Evolutionary conservation across 1,140 invertebrate species (phyloP).

Genomic region (Paraescarpia echinospica): DNA sequence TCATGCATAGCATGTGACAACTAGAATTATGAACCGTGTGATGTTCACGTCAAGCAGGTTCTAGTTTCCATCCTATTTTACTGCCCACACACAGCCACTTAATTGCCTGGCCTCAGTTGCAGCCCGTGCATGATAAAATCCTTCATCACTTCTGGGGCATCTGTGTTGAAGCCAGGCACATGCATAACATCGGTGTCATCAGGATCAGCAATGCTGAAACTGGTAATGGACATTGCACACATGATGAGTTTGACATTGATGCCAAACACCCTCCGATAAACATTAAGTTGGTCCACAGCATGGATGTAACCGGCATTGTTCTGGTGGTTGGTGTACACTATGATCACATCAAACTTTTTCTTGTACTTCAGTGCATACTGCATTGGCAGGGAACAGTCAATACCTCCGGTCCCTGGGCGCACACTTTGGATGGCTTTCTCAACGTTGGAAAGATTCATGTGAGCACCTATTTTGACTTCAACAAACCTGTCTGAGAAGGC

Average conservation of each 20-base stretch:
- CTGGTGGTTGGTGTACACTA: conserved; percentile 51
- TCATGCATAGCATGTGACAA: background rate
- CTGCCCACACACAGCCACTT: background rate
- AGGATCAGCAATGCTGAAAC: conserved; percentile 58
- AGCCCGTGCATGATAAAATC: conserved; percentile 34
- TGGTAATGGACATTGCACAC: conserved; percentile 61
- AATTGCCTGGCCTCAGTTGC: background rate
- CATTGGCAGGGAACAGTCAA: conserved; percentile 63
- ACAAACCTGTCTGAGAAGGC: conserved; percentile 36
- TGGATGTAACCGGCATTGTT: conserved; percentile 41
- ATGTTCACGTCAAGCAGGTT: background rate
- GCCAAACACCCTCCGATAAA: conserved; percentile 36
- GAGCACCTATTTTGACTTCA: conserved; percentile 1
- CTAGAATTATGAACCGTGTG: background rate
- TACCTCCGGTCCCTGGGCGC: background rate
- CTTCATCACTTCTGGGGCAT: conserved; percentile 63
- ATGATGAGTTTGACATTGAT: conserved; percentile 57
- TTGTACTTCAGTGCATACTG: conserved; percentile 64
- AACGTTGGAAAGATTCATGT: conserved; percentile 32
- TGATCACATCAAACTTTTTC: conserved; percentile 50
- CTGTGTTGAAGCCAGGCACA: conserved; percentile 67
- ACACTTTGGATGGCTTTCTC: background rate
- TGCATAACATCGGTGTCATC: conserved; percentile 64
- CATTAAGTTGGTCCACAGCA: conserved; percentile 39
- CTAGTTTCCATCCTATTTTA: background rate